Percentiles rank a stretch among this genome's conserved stretches.
Evolutionary conservation across 2,888 invertebrate species (phyloP).

Genomic region (Andrena flavipes): DNA sequence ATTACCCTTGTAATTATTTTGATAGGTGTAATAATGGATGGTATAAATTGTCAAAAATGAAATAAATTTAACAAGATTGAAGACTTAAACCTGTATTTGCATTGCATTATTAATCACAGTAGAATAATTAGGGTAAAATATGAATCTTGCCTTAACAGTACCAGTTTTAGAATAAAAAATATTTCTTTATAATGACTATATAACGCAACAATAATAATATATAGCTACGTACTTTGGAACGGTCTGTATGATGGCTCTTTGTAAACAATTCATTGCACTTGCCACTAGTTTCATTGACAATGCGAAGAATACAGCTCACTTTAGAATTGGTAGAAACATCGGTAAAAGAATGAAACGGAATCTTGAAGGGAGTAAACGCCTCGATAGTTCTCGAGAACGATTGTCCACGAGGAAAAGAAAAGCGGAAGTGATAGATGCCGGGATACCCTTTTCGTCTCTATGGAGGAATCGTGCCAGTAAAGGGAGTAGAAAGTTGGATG

Average conservation of each 20-base stretch:
- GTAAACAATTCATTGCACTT: neutral
- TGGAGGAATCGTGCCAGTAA: constrained; percentile 70
- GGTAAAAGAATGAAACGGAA: constrained; percentile 58
- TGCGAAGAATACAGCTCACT: constrained; percentile 10
- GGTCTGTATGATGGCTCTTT: neutral
- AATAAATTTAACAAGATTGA: neutral
- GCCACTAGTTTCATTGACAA: neutral
- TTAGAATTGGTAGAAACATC: constrained; percentile 18
- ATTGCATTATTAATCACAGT: neutral
- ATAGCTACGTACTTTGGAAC: neutral
- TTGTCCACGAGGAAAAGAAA: constrained; percentile 69
- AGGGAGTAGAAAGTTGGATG: constrained; percentile 65
- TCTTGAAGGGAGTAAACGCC: constrained; percentile 59
- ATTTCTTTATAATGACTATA: neutral
- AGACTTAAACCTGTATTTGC: too few species aligned
- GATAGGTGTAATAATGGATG: too few species aligned
- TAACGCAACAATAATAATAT: neutral
- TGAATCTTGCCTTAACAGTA: neutral
- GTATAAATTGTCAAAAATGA: too few species aligned
- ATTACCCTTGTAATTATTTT: too few species aligned
- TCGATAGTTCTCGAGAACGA: constrained; percentile 65
- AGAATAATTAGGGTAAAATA: neutral
- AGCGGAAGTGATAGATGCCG: constrained; percentile 73
- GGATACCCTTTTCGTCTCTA: constrained; percentile 65
- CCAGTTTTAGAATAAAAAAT: neutral